Conservation (phyloP, 2,888 invertebrate genomes). For the Diaprepes abbreviatus region DNA sequence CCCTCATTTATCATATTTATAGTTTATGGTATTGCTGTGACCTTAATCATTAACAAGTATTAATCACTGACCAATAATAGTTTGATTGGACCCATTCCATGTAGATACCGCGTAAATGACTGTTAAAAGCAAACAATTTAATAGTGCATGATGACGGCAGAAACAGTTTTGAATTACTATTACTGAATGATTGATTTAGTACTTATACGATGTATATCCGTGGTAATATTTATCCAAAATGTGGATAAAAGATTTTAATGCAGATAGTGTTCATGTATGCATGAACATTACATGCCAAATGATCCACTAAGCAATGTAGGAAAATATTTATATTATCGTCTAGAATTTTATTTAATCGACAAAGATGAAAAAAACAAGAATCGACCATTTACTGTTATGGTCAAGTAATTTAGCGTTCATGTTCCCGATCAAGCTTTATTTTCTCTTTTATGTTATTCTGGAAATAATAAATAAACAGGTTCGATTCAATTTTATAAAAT, state of each 20-base stretch:
- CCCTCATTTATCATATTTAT: constrained; percentile 7
- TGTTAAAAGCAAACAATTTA: constrained; percentile 36
- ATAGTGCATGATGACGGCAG: constrained; percentile 24
- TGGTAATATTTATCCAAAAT: constrained; percentile 36
- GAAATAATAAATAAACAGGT: too few relatives aligned
- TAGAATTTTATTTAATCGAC: too few relatives aligned
- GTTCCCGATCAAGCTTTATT: too few relatives aligned
- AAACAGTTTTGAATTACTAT: constrained; percentile 36
- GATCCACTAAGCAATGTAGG: constrained; percentile 3
- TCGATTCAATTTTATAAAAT: too few relatives aligned
- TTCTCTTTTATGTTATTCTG: too few relatives aligned
- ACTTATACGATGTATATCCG: constrained; percentile 18
- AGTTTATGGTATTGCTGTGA: not conserved
- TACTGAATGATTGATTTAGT: constrained; percentile 43
- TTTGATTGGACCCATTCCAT: constrained; percentile 26
- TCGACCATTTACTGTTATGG: too few relatives aligned
- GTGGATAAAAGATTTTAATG: constrained; percentile 21
- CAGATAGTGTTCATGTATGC: constrained; percentile 33
- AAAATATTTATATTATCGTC: constrained; percentile 1
- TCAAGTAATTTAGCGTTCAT: too few relatives aligned
- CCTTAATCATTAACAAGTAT: constrained; percentile 5
- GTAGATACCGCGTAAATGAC: constrained; percentile 28
- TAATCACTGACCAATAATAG: constrained; percentile 8
- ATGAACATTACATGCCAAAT: constrained; percentile 21
- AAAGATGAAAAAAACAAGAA: too few relatives aligned